These are phyloP conservation scores for Drosophila fulvimacula DNA, from an alignment of 2,888 invertebrate species.

Conservation along the genomic window DNA sequence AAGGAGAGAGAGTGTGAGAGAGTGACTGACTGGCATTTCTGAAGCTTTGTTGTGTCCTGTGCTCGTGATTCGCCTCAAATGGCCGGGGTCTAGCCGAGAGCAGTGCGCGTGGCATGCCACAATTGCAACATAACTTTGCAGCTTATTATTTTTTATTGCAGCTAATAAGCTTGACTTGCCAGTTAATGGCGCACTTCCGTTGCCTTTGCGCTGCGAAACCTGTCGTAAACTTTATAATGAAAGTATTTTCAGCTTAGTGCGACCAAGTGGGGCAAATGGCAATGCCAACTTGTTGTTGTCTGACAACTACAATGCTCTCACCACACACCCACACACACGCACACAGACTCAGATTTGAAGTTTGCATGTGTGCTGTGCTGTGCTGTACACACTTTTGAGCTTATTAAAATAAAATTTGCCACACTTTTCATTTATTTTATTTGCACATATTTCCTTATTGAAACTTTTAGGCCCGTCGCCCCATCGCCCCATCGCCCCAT, in stretches of 20 bases:
- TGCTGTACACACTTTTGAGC: constrained; percentile 44
- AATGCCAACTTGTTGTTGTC: constrained; percentile 53
- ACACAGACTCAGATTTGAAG: constrained; percentile 5
- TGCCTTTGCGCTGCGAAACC: constrained; percentile 65
- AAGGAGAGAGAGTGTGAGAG: no score
- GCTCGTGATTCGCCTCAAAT: constrained; percentile 20
- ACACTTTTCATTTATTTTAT: constrained; percentile 68
- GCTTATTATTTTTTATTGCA: constrained; percentile 80
- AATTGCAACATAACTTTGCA: constrained; percentile 78
- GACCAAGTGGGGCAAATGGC: constrained; percentile 28
- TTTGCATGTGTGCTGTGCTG: constrained; percentile 17
- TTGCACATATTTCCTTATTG: constrained; percentile 67
- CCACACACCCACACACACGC: constrained; percentile 17
- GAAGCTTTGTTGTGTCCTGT: constrained; percentile 19
- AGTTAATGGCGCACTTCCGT: constrained; percentile 77
- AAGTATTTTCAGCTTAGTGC: constrained; percentile 72
- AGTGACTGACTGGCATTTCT: constrained; percentile 30
- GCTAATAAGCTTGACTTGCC: constrained; percentile 76
- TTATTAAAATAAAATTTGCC: constrained; percentile 67
- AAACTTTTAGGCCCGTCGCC: constrained; percentile 50
- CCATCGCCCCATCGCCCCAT: neutral
- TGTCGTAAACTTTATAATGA: constrained; percentile 78
- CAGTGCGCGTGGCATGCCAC: constrained; percentile 58
- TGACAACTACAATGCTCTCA: constrained; percentile 34
- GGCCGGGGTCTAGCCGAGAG: constrained; percentile 15